Evolutionary conservation across 2,888 invertebrate species (phyloP), one percentile per base, ranked within the genome.

Genomic region (Tipula helvola): DNA sequence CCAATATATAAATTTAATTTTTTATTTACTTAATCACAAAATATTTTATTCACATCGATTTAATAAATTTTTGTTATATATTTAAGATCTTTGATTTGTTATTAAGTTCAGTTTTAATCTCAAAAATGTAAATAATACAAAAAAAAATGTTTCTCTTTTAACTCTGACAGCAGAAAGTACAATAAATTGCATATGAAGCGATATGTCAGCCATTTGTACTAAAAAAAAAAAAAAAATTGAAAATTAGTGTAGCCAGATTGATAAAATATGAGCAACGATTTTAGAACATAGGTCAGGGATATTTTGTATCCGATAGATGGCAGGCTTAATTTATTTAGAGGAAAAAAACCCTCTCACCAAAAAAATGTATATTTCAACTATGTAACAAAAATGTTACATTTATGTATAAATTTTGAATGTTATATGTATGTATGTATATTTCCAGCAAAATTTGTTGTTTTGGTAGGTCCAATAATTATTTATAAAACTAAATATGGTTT

Each of bases 201-300:
- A 71, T 71, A 71, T 71, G 71, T 71, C 71, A 71, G 71, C 71
- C 71, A 71, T 71, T 71, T 71, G 71, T 71, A 71, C 71, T 71
- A 71, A 52, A 52, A n/a, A 52, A 5, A n/a, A 52, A 52, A 28
- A 16, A 16, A 16, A 16, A n/a, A 16, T 16, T 52, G 1, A 28
- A 28, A 71, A 28, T 71, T 71, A 10, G 71, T 71, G 28, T 3
- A 10, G 71, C 71, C 71, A 71, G 71, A 71, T 71, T 3, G 10
- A 71, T 28, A 7, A 13, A n/a, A 28, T 52, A 2, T 52, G n/a
- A 39, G 71, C 28, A 71, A 12, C 28, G 28, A 2, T 71, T 71
- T 57, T 57, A 57, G 52, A 12, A 57, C 52, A 16, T 18, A 44
- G n/a, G n/a, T 12, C 8, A 7, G 52, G 28, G 28, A 28, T 57